Percentiles rank a stretch among this genome's conserved stretches.
phyloP scores from a whole-genome alignment of 2,113 vertebrate genomes.

The Benitochromis conjunctus region DNA sequence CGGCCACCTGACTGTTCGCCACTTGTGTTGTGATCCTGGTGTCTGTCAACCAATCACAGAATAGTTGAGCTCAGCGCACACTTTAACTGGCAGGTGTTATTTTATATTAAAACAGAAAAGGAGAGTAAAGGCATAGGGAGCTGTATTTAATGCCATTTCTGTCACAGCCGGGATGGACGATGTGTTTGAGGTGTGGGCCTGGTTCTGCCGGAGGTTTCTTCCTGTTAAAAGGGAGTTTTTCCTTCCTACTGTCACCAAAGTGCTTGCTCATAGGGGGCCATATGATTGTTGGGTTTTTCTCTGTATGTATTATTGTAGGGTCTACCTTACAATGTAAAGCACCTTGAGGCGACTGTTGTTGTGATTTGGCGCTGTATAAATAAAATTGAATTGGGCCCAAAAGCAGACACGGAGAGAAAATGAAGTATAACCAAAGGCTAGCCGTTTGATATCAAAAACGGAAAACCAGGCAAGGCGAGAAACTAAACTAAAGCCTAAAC shows the following conservation, averaged over 20 bases:
- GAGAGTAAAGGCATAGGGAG: accelerated
- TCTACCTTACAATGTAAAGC: no score
- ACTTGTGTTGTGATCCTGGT: background rate
- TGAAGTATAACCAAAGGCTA: background rate
- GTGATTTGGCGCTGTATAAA: no score
- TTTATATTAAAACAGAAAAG: background rate
- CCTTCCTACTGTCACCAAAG: no score
- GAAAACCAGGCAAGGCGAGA: background rate
- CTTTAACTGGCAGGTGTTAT: background rate
- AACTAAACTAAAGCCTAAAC: background rate
- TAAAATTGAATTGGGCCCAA: no score
- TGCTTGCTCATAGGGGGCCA: no score
- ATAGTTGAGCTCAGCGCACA: background rate
- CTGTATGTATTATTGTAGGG: no score
- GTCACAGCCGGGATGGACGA: background rate
- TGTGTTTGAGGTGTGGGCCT: background rate
- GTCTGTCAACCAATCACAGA: background rate
- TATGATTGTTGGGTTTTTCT: no score
- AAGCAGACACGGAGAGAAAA: background rate
- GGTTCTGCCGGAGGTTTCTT: no score
- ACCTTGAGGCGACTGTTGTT: no score
- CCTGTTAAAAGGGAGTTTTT: no score
- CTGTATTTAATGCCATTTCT: background rate
- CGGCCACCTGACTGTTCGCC: no score
- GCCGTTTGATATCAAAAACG: no score